phyloP scores from a whole-genome alignment of 2,888 invertebrate species.

The Pardosa pseudoannulata region DNA sequence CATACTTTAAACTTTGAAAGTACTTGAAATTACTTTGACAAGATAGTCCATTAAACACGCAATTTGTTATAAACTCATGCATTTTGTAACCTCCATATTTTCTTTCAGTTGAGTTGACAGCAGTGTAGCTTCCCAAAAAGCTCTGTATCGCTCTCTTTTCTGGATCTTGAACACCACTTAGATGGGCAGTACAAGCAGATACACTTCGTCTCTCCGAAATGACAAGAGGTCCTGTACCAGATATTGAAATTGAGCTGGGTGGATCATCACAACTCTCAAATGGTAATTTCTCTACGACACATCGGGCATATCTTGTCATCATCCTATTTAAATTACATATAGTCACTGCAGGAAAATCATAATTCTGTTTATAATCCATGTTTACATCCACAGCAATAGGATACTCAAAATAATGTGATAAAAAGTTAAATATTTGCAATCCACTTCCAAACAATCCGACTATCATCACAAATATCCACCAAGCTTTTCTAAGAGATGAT shows the following conservation, averaged over 20 bases:
- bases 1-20: constrained; percentile 24
- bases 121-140: constrained; percentile 7
- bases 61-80: not conserved
- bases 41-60: constrained; percentile 23
- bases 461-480: constrained; percentile 39
- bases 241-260: not conserved
- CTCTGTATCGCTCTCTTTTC: not conserved
- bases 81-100: not conserved
- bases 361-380: not conserved
- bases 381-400: constrained; percentile 42
- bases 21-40: not conserved
- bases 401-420: constrained; percentile 45
- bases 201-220: constrained; percentile 6
- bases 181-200: not conserved
- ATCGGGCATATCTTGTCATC: not conserved
- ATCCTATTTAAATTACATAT: constrained; percentile 44
- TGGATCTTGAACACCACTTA: not conserved
- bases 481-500: not conserved
- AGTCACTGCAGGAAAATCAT: constrained; percentile 49
- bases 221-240: not conserved
- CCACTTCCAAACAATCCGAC: not conserved
- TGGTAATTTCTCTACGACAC: not conserved
- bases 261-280: not conserved
- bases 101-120: not conserved
- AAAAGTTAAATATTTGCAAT: constrained; percentile 27